phyloP scores from a whole-genome alignment of 2,113 vertebrate species.

The Trematomus loennbergii region DNA sequence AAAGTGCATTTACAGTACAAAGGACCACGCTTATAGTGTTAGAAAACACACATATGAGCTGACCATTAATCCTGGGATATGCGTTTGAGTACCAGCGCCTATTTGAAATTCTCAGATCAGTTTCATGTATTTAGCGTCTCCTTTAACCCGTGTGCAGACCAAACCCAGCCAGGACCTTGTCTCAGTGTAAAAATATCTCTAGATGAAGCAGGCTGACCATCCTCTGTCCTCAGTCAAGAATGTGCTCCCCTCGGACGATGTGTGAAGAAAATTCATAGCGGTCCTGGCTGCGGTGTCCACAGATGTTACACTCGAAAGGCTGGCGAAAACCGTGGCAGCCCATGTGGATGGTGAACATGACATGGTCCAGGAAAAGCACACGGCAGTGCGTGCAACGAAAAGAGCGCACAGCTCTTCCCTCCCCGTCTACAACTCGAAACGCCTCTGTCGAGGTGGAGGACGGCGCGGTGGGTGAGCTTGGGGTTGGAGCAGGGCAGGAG shows the following conservation, averaged over 20 bases:
- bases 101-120: neutral
- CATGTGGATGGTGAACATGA: constrained; percentile 99
- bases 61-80: constrained; percentile 20
- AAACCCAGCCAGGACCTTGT: constrained; percentile 73
- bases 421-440: constrained; percentile 91
- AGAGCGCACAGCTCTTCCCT: constrained; percentile 91
- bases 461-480: constrained; percentile 68
- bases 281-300: constrained; percentile 96
- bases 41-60: constrained; percentile 8
- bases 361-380: constrained; percentile 97
- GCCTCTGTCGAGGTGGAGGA: constrained; percentile 85
- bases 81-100: no score
- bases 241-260: constrained; percentile 96
- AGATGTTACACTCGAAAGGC: constrained; percentile 99
- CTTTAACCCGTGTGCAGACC: constrained; percentile 70
- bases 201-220: constrained; percentile 28
- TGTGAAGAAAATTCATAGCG: constrained; percentile 99
- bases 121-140: constrained; percentile 25
- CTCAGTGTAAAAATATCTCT: constrained; percentile 47
- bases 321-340: constrained; percentile 98
- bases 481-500: constrained; percentile 50
- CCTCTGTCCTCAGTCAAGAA: constrained; percentile 84
- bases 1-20: constrained; percentile 60
- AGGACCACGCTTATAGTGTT: constrained; percentile 6
- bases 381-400: constrained; percentile 98